These are phyloP conservation scores for Nemurella pictetii DNA, from an alignment of 2,888 invertebrate genomes.

Conservation along the genomic window DNA sequence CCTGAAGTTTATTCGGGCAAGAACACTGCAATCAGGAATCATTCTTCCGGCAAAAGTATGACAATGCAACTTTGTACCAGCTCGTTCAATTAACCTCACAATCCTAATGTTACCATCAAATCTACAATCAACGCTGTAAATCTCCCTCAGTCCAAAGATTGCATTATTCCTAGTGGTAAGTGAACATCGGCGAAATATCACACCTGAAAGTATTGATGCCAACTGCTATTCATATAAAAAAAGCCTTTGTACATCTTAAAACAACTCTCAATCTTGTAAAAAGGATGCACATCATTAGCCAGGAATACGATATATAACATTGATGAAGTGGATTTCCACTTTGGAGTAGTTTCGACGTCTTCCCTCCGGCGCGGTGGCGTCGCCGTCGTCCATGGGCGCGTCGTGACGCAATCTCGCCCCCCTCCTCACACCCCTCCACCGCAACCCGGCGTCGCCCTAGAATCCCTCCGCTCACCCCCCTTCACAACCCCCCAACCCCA, in stretches of 20 bases:
- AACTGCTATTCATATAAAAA: background rate
- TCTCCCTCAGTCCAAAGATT: too few relatives aligned
- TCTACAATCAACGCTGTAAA: too few relatives aligned
- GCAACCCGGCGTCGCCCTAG: background rate
- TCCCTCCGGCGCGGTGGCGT: slow-evolving; percentile 4
- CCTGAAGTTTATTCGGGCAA: too few relatives aligned
- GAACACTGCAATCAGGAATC: too few relatives aligned
- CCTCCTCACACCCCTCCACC: background rate
- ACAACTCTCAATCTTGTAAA: background rate
- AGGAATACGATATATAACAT: slow-evolving; percentile 2
- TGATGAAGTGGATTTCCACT: slow-evolving; percentile 23
- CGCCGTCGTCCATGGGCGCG: background rate
- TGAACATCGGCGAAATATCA: too few relatives aligned
- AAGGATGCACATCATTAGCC: background rate
- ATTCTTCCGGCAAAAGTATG: too few relatives aligned
- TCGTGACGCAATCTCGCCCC: slow-evolving; percentile 6
- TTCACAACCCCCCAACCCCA: background rate
- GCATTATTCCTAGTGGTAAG: too few relatives aligned
- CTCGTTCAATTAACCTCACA: too few relatives aligned
- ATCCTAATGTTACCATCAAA: too few relatives aligned
- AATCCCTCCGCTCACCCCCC: background rate
- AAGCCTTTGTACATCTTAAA: background rate
- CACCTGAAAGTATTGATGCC: background rate
- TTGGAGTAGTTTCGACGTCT: slow-evolving; percentile 3
- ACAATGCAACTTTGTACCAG: too few relatives aligned